Percentiles rank a stretch among this genome's conserved stretches.
Evolutionary conservation across 2,888 invertebrate genomes (phyloP).

Genomic region (Toxonevra muliebris): DNA sequence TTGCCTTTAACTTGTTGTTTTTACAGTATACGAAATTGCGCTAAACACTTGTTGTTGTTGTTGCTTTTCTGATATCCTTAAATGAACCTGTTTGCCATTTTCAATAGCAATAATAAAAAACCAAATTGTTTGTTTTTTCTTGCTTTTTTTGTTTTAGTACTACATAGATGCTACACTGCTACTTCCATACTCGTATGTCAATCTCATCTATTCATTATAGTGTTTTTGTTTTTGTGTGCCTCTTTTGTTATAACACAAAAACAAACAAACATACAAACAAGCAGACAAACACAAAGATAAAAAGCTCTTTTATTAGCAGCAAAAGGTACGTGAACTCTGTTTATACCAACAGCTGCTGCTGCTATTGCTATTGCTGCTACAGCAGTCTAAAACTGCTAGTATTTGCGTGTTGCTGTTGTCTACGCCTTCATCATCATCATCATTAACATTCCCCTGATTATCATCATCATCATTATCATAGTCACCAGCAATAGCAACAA

Average conservation of each 20-base stretch:
- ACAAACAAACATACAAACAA: conserved; percentile 12
- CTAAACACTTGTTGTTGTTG: too few relatives aligned
- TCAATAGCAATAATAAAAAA: too few relatives aligned
- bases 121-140: too few relatives aligned
- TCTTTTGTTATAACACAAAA: conserved; percentile 8
- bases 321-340: conserved; percentile 42
- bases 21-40: too few relatives aligned
- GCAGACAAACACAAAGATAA: conserved; percentile 1
- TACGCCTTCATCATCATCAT: not conserved
- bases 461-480: not conserved
- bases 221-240: conserved; percentile 6
- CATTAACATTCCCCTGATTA: not conserved
- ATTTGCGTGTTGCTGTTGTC: too few relatives aligned
- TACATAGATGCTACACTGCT: too few relatives aligned
- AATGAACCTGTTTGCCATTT: too few relatives aligned
- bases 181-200: conserved; percentile 49
- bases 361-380: not conserved
- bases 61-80: too few relatives aligned
- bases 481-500: not conserved
- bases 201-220: conserved; percentile 41
- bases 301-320: conserved; percentile 15
- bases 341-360: conserved; percentile 17
- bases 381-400: not conserved
- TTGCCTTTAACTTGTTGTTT: too few relatives aligned
- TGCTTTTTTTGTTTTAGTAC: too few relatives aligned